Evolutionary conservation across 2,113 vertebrate species (phyloP), one percentile per base, ranked within the genome.

Genomic region (Odobenus rosmarus): DNA sequence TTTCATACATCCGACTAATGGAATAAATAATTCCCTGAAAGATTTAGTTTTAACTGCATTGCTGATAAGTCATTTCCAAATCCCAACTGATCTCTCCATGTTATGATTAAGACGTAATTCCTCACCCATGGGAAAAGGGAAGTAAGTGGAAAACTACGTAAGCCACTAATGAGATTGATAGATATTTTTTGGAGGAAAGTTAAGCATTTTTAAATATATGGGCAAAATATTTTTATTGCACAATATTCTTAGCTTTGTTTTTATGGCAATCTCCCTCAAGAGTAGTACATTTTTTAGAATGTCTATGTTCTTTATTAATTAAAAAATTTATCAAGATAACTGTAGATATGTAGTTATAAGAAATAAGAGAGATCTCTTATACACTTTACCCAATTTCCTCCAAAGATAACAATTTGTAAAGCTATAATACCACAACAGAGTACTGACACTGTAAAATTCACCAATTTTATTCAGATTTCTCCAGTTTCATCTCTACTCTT

Each of bases 181-280:
- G 36, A 8, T 33, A 55, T 72, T 51, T 90, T 86, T 36, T 49
- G 33, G 5, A 84, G 11, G 31, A 46, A 71, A 55, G 57, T 0
- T 0, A 69, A 88, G 15, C 85, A 23, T 57, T 84, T 64, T 36
- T 77, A 88, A 81, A 88, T 51, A 86, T 3, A 76, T 31, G n/a
- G 1, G 4, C 10, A 77, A 92, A 97, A 79, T 42, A 71, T 31
- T 79, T 95, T 46, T 95, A 26, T 13, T 42, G 31, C 18, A 46
- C 26, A 91, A 36, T 28, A 79, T 24, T 94, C 84, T 92, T 28
- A 86, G 28, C 4, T 97, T 86, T 77, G 74, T 23, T 89, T 74
- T 71, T n/a, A 92, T 57, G 21, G 4, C 5, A 82, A 62, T 90
- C 49, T 88, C 26, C 36, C n/a, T 39, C 10, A 46, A 13, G 26